Conservation (phyloP, 2,797 vertebrate species). For the Smutsia temminckii region DNA sequence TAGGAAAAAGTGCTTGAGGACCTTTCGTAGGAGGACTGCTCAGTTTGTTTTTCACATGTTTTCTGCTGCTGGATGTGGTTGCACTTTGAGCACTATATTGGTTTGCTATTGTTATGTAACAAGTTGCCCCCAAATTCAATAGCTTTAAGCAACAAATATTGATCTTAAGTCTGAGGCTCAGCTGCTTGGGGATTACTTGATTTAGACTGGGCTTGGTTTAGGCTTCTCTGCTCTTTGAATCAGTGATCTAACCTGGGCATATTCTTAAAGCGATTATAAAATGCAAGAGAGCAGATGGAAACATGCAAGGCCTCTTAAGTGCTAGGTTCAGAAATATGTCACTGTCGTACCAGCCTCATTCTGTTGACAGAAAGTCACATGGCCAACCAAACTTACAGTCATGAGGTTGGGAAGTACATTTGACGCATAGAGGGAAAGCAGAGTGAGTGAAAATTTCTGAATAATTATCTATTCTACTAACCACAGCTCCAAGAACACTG, state of each 20-base stretch:
- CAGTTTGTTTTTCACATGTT: slow-evolving; percentile 3
- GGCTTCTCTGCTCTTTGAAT: neutral
- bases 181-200: neutral
- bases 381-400: neutral
- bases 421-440: neutral
- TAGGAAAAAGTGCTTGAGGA: neutral
- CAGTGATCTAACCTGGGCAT: neutral
- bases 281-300: neutral
- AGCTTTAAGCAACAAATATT: neutral
- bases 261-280: neutral
- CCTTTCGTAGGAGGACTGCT: neutral
- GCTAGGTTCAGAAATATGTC: neutral
- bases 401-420: neutral
- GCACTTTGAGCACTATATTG: neutral
- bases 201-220: neutral
- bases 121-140: neutral
- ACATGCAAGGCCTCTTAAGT: neutral
- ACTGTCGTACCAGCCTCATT: neutral
- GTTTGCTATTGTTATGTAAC: neutral
- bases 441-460: neutral
- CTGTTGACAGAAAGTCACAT: neutral
- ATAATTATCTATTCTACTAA: neutral
- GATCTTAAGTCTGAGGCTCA: neutral
- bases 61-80: neutral
- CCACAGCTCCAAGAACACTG: neutral